These are phyloP conservation scores for Abrostola triplasia DNA, from an alignment of 2,888 invertebrate species.

Conservation along the genomic window DNA sequence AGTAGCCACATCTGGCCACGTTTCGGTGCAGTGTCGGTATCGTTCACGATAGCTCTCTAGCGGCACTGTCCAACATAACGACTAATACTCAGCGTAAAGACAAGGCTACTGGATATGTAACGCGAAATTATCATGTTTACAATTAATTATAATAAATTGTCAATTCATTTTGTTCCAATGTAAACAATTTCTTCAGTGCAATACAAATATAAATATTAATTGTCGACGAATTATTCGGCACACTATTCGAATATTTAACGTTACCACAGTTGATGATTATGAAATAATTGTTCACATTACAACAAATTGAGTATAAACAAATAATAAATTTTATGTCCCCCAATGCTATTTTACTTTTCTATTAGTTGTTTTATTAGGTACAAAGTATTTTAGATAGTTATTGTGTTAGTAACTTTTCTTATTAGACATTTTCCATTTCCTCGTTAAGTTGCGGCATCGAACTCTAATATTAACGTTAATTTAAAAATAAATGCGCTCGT, in stretches of 20 bases:
- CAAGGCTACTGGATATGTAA: constrained; percentile 49
- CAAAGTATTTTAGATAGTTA: constrained; percentile 33
- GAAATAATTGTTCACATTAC: neutral
- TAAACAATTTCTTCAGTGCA: too few species aligned
- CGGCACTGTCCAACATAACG: constrained; percentile 18
- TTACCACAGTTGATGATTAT: neutral
- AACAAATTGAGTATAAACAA: neutral
- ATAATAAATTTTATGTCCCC: neutral
- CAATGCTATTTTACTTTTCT: constrained; percentile 6
- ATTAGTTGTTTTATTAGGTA: constrained; percentile 19
- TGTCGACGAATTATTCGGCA: too few species aligned
- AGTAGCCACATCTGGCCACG: neutral
- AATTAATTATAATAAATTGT: neutral
- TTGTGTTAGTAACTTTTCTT: constrained; percentile 48
- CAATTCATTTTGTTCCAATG: too few species aligned
- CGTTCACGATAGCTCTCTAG: constrained; percentile 6
- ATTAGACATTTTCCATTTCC: constrained; percentile 48
- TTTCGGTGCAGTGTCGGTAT: constrained; percentile 11
- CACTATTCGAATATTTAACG: too few species aligned
- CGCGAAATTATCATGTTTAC: constrained; percentile 25
- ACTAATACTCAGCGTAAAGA: constrained; percentile 31
- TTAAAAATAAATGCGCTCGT: constrained; percentile 72
- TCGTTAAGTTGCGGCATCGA: constrained; percentile 36
- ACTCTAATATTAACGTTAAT: constrained; percentile 34
- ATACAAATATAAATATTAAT: too few species aligned